Evolutionary conservation across 2,113 vertebrate species (phyloP).

Genomic region (Dasypus novemcinctus): DNA sequence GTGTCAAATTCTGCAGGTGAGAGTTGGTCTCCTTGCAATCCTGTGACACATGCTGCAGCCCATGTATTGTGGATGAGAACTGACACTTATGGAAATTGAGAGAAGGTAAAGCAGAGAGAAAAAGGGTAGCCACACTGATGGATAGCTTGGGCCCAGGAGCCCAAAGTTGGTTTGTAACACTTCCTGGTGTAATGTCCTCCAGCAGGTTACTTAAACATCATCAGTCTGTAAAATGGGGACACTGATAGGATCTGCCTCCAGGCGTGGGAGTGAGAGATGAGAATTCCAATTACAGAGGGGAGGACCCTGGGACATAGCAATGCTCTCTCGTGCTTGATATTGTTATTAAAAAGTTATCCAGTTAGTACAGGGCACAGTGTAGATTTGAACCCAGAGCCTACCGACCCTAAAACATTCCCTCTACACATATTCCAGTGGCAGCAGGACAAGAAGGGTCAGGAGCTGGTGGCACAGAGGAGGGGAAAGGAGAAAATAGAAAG

Average conservation of each 20-base stretch:
- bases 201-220: neutral
- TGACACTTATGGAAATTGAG: fast-evolving
- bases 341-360: neutral
- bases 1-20: fast-evolving
- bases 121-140: fast-evolving
- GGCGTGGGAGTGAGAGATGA: neutral
- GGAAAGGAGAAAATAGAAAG: too few relatives aligned
- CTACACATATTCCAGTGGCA: too few relatives aligned
- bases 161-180: neutral
- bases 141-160: neutral
- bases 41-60: neutral
- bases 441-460: neutral
- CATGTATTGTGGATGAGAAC: neutral
- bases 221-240: neutral
- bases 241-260: neutral
- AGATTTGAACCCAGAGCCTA: neutral
- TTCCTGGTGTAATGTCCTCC: neutral
- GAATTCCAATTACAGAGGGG: neutral
- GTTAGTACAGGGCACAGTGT: too few relatives aligned
- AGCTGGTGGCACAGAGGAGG: neutral
- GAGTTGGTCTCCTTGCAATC: neutral
- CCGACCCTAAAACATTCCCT: too few relatives aligned
- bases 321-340: neutral
- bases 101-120: neutral
- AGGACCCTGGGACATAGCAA: too few relatives aligned